Evolutionary conservation across 1,140 invertebrate genomes (phyloP).

Genomic region (Trichogramma pretiosum): DNA sequence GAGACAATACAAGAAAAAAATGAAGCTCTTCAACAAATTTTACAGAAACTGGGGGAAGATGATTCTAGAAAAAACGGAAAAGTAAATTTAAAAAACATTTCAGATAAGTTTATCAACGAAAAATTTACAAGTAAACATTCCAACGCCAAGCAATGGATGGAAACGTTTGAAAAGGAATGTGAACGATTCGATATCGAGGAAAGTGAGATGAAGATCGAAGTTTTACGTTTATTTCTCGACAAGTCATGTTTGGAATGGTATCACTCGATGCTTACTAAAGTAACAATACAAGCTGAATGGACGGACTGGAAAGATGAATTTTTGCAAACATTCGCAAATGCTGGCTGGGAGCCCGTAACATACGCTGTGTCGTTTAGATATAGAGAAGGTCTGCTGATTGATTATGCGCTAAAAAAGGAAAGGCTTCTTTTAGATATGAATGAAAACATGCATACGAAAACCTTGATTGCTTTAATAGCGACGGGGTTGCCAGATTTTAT

Average conservation of each 20-base stretch:
- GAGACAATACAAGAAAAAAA: neutral
- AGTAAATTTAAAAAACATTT: constrained; percentile 3
- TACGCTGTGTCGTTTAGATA: constrained; percentile 22
- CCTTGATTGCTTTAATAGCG: constrained; percentile 20
- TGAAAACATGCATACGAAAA: constrained; percentile 16
- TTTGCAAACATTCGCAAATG: constrained; percentile 22
- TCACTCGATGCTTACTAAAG: constrained; percentile 17
- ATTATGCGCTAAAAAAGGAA: constrained; percentile 23
- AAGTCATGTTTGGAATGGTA: constrained; percentile 20
- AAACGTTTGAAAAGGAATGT: constrained; percentile 4
- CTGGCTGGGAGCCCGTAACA: constrained; percentile 22
- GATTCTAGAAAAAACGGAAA: neutral
- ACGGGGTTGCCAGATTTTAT: constrained; percentile 21
- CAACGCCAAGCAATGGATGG: neutral
- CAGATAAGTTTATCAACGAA: neutral
- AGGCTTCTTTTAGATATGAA: constrained; percentile 20
- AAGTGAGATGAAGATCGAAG: constrained; percentile 1
- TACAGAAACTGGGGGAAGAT: constrained; percentile 1
- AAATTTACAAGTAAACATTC: neutral
- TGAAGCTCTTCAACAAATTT: neutral
- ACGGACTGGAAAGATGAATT: constrained; percentile 22
- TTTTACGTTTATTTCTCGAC: constrained; percentile 9
- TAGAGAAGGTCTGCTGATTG: constrained; percentile 17
- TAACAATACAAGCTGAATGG: constrained; percentile 18
- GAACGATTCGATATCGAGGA: neutral